Evolutionary conservation across 2,113 vertebrate genomes (phyloP).

Genomic region (Corythornis vintsioides): DNA sequence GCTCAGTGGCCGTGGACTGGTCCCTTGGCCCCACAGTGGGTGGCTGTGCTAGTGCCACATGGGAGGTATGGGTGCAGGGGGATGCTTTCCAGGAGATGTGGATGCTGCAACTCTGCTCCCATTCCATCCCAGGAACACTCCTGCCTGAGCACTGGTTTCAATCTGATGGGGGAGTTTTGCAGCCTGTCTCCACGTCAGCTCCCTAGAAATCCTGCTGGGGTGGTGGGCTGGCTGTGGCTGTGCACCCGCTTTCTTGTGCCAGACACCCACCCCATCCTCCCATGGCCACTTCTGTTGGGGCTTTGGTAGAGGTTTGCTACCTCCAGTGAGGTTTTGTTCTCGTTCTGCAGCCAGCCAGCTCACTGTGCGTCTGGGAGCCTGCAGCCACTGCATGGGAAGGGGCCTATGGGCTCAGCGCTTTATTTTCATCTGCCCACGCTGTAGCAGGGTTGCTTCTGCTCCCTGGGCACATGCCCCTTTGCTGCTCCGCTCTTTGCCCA

Average conservation of each 20-base stretch:
- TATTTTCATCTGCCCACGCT: neutral
- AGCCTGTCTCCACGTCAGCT: neutral
- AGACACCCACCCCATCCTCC: rapidly evolving
- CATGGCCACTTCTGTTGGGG: neutral
- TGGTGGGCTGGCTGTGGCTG: neutral
- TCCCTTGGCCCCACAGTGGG: rapidly evolving
- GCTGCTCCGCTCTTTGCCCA: neutral
- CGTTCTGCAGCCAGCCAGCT: neutral
- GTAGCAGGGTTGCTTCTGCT: neutral
- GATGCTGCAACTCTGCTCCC: neutral
- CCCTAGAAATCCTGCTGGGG: neutral
- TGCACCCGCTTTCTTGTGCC: neutral
- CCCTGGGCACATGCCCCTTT: rapidly evolving
- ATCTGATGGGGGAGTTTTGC: neutral
- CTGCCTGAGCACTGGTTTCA: neutral
- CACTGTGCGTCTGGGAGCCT: neutral
- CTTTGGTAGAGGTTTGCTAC: neutral
- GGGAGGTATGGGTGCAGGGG: neutral
- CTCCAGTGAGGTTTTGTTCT: neutral
- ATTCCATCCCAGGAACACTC: neutral
- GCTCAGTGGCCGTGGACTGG: rapidly evolving
- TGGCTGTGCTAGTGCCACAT: neutral
- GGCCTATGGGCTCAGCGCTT: neutral
- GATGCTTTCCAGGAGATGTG: rapidly evolving
- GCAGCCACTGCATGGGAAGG: neutral